Conservation (phyloP, 2,113 vertebrate species). For the Pteruthius melanotis region DNA sequence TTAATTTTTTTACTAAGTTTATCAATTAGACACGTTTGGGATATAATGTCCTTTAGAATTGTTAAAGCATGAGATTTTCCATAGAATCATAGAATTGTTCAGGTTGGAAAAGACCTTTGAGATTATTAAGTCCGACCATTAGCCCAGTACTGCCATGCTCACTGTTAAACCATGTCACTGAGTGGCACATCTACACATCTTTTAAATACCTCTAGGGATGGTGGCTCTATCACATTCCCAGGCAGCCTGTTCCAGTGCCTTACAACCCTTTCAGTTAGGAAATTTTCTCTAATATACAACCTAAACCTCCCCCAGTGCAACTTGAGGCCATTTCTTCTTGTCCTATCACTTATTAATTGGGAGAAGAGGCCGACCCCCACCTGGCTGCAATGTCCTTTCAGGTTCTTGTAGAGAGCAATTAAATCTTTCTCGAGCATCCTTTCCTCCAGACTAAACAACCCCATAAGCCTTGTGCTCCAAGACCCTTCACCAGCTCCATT, state of each 20-base stretch:
- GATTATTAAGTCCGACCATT: background rate
- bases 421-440: background rate
- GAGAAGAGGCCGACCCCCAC: background rate
- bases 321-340: background rate
- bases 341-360: background rate
- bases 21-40: background rate
- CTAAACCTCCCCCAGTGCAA: background rate
- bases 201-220: background rate
- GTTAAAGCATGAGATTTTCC: background rate
- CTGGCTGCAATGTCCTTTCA: background rate
- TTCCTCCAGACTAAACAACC: background rate
- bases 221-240: background rate
- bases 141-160: background rate
- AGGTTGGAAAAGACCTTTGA: background rate
- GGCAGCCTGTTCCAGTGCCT: background rate
- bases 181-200: background rate
- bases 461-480: background rate
- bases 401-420: background rate
- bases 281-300: background rate
- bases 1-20: background rate
- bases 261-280: background rate
- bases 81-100: background rate
- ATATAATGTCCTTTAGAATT: background rate
- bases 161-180: background rate
- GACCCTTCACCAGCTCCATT: rapidly evolving